Conservation (phyloP, 2,888 invertebrate genomes). For the Coleophora deauratella region DNA sequence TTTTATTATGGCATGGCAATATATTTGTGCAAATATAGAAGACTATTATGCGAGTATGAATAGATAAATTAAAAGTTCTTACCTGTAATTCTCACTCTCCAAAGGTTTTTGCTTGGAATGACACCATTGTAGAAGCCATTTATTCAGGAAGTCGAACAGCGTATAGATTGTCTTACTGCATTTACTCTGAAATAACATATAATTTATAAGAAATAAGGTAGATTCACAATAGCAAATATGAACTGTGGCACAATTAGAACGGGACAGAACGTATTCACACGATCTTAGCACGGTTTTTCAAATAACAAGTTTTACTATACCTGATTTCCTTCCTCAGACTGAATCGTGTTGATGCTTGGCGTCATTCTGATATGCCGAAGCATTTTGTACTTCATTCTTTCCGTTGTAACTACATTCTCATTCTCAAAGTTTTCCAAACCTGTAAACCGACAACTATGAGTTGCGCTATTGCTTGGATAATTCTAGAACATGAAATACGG, state of each 20-base stretch:
- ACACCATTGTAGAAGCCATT: slow-evolving; percentile 81
- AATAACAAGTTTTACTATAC: too few species aligned
- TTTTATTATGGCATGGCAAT: too few species aligned
- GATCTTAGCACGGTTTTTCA: too few species aligned
- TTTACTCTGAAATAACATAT: slow-evolving; percentile 54
- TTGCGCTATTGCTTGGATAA: too few species aligned
- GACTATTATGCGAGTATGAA: too few species aligned
- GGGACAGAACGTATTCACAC: too few species aligned
- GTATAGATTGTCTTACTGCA: slow-evolving; percentile 82
- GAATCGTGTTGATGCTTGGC: slow-evolving; percentile 49
- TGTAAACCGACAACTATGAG: too few species aligned
- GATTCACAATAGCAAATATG: background rate
- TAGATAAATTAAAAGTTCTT: slow-evolving; percentile 23
- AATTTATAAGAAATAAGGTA: too few species aligned
- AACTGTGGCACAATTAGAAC: too few species aligned
- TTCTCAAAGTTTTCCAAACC: slow-evolving; percentile 47
- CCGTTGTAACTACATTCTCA: slow-evolving; percentile 30
- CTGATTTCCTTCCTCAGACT: slow-evolving; percentile 65
- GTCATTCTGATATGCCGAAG: slow-evolving; percentile 56
- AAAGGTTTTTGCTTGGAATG: slow-evolving; percentile 51
- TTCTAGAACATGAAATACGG: too few species aligned
- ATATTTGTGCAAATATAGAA: too few species aligned
- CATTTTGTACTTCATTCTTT: slow-evolving; percentile 48
- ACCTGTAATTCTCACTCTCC: slow-evolving; percentile 64
- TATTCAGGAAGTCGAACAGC: slow-evolving; percentile 82